Conservation (phyloP, 2,797 vertebrate species). For the Falco concolor region DNA sequence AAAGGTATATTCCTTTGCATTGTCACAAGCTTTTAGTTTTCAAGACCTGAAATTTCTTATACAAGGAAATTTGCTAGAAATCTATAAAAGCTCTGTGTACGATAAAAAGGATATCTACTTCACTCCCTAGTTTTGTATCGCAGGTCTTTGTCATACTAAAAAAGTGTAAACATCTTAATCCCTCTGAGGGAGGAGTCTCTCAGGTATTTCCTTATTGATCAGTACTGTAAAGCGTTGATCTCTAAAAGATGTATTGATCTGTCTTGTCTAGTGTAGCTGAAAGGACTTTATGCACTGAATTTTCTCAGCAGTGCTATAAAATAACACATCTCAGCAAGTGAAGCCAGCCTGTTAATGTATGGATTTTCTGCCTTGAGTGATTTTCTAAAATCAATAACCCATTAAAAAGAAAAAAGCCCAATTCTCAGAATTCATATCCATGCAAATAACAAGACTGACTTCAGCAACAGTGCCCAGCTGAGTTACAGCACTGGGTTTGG, state of each 20-base stretch:
- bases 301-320: slow-evolving; percentile 1
- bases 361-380: slow-evolving; percentile 23
- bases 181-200: background rate
- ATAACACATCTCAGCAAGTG: background rate
- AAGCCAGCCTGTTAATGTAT: slow-evolving; percentile 13
- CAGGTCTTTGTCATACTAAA: background rate
- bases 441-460: background rate
- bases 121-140: background rate
- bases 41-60: background rate
- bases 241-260: background rate
- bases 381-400: slow-evolving; percentile 47
- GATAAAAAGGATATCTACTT: background rate
- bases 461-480: background rate
- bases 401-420: slow-evolving; percentile 4
- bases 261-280: background rate
- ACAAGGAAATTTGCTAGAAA: background rate
- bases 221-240: background rate
- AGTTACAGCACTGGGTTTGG: background rate
- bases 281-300: background rate
- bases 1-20: background rate
- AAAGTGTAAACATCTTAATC: background rate
- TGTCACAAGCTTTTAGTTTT: background rate
- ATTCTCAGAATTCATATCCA: background rate
- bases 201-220: background rate
- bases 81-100: background rate